Conservation (phyloP, 2,888 invertebrate genomes). For the Drepana falcataria region DNA sequence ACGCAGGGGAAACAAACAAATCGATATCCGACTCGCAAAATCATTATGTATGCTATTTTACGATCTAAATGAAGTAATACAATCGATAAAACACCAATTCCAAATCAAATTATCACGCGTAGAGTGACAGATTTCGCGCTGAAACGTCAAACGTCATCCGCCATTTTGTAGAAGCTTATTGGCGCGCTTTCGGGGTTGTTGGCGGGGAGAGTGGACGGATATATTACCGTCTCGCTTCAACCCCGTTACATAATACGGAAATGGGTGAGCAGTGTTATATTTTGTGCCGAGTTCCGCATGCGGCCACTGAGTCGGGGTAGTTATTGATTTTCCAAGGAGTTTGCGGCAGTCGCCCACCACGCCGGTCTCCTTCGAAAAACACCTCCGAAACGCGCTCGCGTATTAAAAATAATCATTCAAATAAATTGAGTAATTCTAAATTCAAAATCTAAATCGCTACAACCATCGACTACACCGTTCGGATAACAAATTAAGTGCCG, state of each 20-base stretch:
- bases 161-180: constrained; percentile 59
- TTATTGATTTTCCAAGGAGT: constrained; percentile 73
- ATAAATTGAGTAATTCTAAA: constrained; percentile 32
- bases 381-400: constrained; percentile 63
- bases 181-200: constrained; percentile 55
- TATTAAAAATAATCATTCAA: constrained; percentile 41
- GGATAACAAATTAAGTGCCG: constrained; percentile 41
- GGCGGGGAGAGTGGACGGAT: constrained; percentile 32
- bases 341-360: constrained; percentile 72
- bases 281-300: constrained; percentile 68
- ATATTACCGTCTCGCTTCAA: constrained; percentile 48
- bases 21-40: constrained; percentile 16
- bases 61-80: constrained; percentile 50
- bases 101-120: constrained; percentile 46
- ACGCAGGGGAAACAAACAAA: constrained; percentile 2
- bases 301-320: constrained; percentile 54
- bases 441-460: constrained; percentile 27
- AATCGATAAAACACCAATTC: constrained; percentile 56
- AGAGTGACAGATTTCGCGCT: constrained; percentile 71
- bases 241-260: constrained; percentile 72
- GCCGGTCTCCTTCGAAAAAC: constrained; percentile 74
- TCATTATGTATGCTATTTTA: constrained; percentile 34
- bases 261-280: constrained; percentile 67
- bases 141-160: constrained; percentile 70
- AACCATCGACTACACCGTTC: constrained; percentile 22